Conservation (phyloP, 1,140 invertebrate genomes). For the Meloidogyne exigua region DNA sequence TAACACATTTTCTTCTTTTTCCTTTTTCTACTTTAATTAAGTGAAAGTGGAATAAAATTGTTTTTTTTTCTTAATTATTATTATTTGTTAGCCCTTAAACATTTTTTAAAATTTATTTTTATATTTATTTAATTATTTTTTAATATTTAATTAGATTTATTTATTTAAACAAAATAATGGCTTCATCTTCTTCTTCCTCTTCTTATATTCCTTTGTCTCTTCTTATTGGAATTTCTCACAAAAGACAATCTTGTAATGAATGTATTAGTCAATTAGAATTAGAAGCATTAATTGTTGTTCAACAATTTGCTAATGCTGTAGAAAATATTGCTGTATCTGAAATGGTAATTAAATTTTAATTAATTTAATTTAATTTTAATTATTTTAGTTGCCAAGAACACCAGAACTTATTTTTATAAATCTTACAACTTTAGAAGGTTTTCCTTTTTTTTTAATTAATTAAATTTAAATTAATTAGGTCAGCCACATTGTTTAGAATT, state of each 20-base stretch:
- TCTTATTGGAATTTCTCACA: not conserved
- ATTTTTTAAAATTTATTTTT: no score
- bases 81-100: no score
- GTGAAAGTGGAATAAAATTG: no score
- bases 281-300: slow-evolving; percentile 61
- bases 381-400: slow-evolving; percentile 48
- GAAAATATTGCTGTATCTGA: slow-evolving; percentile 59
- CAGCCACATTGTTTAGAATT: slow-evolving; percentile 63
- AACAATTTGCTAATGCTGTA: slow-evolving; percentile 57
- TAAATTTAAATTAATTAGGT: slow-evolving; percentile 34
- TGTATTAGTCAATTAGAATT: slow-evolving; percentile 51
- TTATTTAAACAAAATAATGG: no score
- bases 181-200: not conserved
- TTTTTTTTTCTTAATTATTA: no score
- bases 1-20: no score
- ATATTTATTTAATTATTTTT: no score
- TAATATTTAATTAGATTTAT: no score
- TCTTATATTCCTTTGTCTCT: not conserved
- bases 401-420: slow-evolving; percentile 62
- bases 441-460: slow-evolving; percentile 16
- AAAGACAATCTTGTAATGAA: slow-evolving; percentile 49
- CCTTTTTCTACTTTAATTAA: no score
- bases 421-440: slow-evolving; percentile 61
- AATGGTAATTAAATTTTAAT: slow-evolving; percentile 44
- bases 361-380: not conserved